phyloP scores from a whole-genome alignment of 2,113 vertebrate species.

The Saimiri boliviensis region DNA sequence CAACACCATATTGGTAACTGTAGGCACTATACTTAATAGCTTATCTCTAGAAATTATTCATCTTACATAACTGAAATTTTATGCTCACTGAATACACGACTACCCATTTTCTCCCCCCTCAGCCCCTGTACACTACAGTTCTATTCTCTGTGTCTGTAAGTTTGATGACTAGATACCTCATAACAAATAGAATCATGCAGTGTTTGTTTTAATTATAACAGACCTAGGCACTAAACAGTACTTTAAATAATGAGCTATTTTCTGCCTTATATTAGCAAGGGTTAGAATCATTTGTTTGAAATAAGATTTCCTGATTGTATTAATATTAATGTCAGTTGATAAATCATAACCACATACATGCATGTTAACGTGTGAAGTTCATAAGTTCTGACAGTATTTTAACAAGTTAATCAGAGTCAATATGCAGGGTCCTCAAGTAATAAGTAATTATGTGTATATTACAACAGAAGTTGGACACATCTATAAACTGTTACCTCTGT shows the following conservation, averaged over 20 bases:
- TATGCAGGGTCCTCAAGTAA: not conserved
- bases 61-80: not conserved
- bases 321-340: not conserved
- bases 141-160: not conserved
- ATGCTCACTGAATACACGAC: not conserved
- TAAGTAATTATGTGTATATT: not conserved
- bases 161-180: not conserved
- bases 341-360: not conserved
- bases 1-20: not conserved
- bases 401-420: not conserved
- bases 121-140: not conserved
- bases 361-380: not conserved
- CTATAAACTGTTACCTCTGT: not conserved
- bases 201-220: not conserved
- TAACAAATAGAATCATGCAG: too few relatives aligned
- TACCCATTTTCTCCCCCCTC: not conserved
- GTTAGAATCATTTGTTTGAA: not conserved
- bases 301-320: not conserved
- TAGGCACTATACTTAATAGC: not conserved
- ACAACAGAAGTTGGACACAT: not conserved
- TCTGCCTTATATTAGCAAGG: not conserved
- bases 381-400: not conserved
- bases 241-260: constrained; percentile 12
- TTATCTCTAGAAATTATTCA: not conserved
- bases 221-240: not conserved